Evolutionary conservation across 2,113 vertebrate genomes (phyloP).

Genomic region (Pseudopipra pipra): DNA sequence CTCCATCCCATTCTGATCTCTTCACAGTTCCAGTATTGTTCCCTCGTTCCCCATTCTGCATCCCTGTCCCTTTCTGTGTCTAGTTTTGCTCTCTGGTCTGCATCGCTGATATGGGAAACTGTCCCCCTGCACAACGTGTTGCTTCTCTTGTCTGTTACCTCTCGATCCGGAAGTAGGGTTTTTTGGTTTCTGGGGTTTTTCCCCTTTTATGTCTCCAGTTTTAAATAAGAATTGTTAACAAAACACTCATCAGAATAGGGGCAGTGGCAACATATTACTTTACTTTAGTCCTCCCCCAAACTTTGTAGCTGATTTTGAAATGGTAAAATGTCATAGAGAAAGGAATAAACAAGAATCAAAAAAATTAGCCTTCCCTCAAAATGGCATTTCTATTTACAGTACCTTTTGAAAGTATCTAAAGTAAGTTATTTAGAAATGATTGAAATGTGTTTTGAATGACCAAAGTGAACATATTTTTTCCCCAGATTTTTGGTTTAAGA

Average conservation of each 20-base stretch:
- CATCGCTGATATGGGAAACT: background rate
- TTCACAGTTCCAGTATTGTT: background rate
- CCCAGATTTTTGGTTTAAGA: background rate
- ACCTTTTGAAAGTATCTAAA: background rate
- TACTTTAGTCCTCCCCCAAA: background rate
- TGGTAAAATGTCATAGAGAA: background rate
- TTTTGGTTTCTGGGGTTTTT: background rate
- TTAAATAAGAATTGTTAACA: background rate
- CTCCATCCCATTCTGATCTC: background rate
- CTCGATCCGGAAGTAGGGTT: background rate
- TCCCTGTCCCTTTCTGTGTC: background rate
- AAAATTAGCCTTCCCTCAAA: conserved; percentile 10
- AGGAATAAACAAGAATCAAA: conserved; percentile 1
- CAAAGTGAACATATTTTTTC: background rate
- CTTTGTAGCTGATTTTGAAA: background rate
- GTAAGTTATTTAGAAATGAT: background rate
- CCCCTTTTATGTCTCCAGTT: background rate
- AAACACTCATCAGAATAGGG: background rate
- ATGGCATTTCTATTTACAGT: background rate
- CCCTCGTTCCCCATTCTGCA: rapidly evolving
- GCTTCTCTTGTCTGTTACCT: background rate
- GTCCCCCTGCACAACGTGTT: rapidly evolving
- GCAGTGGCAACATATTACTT: background rate
- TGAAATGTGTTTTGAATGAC: conserved; percentile 22
- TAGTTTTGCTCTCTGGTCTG: background rate